A percentile compares a stretch with the other conserved stretches of the same genome.
phyloP scores from a whole-genome alignment of 2,113 vertebrate genomes.

The Bucco capensis region DNA sequence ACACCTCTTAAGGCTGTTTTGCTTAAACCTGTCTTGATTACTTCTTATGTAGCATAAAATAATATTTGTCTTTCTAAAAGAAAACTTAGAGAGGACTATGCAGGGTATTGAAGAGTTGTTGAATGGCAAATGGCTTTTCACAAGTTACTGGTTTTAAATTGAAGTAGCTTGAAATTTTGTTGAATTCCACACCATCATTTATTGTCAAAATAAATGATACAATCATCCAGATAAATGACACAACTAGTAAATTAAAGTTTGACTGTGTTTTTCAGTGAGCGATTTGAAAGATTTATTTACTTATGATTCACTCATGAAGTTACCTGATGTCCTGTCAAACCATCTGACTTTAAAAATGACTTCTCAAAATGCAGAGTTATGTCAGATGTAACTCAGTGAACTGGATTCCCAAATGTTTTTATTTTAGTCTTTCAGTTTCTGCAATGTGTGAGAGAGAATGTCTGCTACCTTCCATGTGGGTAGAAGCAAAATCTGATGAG shows the following conservation, averaged over 20 bases:
- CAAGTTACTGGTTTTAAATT: background rate
- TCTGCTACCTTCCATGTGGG: background rate
- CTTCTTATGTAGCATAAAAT: background rate
- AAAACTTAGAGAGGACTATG: background rate
- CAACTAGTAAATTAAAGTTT: background rate
- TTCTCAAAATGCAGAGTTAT: background rate
- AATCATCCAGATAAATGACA: background rate
- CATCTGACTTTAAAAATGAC: background rate
- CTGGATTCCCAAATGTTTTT: background rate
- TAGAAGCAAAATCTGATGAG: background rate
- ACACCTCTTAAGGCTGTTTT: background rate
- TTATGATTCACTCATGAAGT: background rate
- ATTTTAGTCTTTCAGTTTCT: background rate
- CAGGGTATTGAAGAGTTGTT: background rate
- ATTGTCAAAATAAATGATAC: slow-evolving; percentile 4
- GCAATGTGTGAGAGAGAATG: background rate
- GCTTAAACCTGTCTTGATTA: background rate
- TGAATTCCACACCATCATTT: background rate
- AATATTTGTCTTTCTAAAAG: background rate
- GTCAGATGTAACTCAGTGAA: background rate
- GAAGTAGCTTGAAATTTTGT: background rate
- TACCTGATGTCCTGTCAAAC: background rate
- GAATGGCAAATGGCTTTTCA: background rate
- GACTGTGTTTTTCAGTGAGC: background rate
- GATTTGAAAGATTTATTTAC: background rate